A percentile compares a stretch with the other conserved stretches of the same genome.
phyloP scores from a whole-genome alignment of 2,888 invertebrate species.

The Erebia ligea region DNA sequence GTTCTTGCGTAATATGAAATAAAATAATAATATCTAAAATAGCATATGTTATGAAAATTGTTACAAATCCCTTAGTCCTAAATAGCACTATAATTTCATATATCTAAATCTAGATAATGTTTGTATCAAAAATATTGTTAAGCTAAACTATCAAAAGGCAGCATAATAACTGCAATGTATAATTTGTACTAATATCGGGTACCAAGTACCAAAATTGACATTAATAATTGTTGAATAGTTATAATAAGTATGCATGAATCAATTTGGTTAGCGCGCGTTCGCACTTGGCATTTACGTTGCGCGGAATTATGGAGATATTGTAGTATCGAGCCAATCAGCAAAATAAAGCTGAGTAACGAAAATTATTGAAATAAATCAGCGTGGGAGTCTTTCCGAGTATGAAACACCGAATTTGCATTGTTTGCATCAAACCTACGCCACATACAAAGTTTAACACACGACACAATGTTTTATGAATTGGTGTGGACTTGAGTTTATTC shows the following conservation, averaged over 20 bases:
- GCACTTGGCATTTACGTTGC: background rate
- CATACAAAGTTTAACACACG: background rate
- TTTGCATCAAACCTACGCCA: background rate
- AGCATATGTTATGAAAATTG: background rate
- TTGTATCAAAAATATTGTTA: conserved; percentile 10
- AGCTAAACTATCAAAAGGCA: conserved; percentile 3
- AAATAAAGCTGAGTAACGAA: too few relatives aligned
- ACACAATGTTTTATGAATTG: background rate
- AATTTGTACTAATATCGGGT: conserved; percentile 9
- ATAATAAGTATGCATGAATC: background rate
- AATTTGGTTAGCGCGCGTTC: background rate
- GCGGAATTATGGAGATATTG: background rate
- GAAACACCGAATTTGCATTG: background rate
- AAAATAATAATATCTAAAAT: conserved; percentile 4
- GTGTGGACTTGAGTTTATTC: background rate
- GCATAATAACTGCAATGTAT: background rate
- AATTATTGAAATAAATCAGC: background rate
- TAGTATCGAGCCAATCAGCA: too few relatives aligned
- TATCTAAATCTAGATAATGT: conserved; percentile 2
- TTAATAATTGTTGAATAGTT: conserved; percentile 24
- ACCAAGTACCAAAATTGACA: conserved; percentile 22
- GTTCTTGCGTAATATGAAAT: background rate
- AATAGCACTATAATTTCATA: background rate
- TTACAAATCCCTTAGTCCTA: conserved; percentile 4
- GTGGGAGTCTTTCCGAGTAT: background rate